Percentiles rank a stretch among this genome's conserved stretches.
These are phyloP conservation scores for Cryptus armator DNA, from an alignment of 2,888 invertebrate species.

Conservation along the genomic window DNA sequence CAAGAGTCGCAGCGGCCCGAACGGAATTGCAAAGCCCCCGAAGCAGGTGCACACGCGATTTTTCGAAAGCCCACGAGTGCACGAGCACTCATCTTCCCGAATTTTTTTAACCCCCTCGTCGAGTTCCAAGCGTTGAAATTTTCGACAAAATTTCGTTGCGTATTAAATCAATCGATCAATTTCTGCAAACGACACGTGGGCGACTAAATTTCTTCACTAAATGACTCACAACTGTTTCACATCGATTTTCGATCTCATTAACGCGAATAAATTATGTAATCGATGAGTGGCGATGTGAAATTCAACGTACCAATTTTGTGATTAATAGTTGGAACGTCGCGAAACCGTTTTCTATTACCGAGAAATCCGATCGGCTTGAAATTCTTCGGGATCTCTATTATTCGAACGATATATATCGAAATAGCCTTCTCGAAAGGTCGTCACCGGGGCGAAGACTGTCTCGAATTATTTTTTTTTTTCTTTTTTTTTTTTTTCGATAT, in stretches of 20 bases:
- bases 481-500: conserved; percentile 10
- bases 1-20: conserved; percentile 16
- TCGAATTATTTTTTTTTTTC: conserved; percentile 20
- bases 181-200: neutral
- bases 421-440: conserved; percentile 35
- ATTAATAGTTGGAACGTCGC: neutral
- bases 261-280: neutral
- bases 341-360: conserved; percentile 14
- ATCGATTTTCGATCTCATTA: neutral
- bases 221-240: neutral
- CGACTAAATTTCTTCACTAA: neutral
- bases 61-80: conserved; percentile 25
- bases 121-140: neutral
- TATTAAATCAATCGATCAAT: too few relatives aligned
- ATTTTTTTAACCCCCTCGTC: neutral
- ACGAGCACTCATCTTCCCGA: conserved; percentile 13
- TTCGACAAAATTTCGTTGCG: too few relatives aligned
- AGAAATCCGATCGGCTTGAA: conserved; percentile 25
- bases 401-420: conserved; percentile 19
- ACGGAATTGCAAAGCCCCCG: conserved; percentile 2
- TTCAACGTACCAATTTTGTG: neutral
- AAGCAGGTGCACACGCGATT: conserved; percentile 57
- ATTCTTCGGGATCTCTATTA: conserved; percentile 9
- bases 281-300: neutral
- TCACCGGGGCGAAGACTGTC: conserved; percentile 14